Base-by-base conservation (phyloP, 37 sponge, comb jelly and placozoan species). In the Dysidea cf. avara region DNA sequence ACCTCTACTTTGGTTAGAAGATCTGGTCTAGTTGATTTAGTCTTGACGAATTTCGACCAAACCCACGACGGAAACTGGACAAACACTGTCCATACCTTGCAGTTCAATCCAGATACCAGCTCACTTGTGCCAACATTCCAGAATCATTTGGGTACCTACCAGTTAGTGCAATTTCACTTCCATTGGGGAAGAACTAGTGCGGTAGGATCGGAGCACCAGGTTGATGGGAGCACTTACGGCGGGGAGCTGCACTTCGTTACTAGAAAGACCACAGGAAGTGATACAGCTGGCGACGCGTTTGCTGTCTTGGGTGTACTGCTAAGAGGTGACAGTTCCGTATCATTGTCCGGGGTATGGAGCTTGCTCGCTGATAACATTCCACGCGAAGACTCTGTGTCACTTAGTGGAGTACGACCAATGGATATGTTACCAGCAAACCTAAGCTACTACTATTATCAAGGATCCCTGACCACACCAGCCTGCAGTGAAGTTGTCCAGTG, bases 401-500 rank as follows among this genome's bases (percentile, higher is more conserved):
- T 77, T n/a, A 6, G 40, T 5, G 52, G 38, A 16, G 20, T 76
- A 0, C 18, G 6, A 21, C 43, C 48, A 2, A 7, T 12, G 7
- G 63, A 76, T 5, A 57, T 81, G 9, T 68, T 87, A 1, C 87
- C 87, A 9, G 12, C 14, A 2, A 48, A 62, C 47, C 34, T 22
- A 17, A 39, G 54, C 50, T 87, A 87, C 53, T 86, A 63, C 32
- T 31, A 76, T 71, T 86, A 80, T 49, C 58, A 68, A 39, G 87
- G 87, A 0, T 86, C 87, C 2, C 82, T 87, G 17, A 87, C 87
- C 14, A 81, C 82, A 25, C 87, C 87, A 0, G 53, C 33, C 0
- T 87, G 78, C 61, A 51, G 22, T 56, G 87, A 87, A 29, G 34
- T 18, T 25, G 87, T 87, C 37, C 81, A 80, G 29, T 87, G 87